These are phyloP conservation scores for Phoxinus dragarum DNA, from an alignment of 2,797 vertebrate species.

Conservation along the genomic window DNA sequence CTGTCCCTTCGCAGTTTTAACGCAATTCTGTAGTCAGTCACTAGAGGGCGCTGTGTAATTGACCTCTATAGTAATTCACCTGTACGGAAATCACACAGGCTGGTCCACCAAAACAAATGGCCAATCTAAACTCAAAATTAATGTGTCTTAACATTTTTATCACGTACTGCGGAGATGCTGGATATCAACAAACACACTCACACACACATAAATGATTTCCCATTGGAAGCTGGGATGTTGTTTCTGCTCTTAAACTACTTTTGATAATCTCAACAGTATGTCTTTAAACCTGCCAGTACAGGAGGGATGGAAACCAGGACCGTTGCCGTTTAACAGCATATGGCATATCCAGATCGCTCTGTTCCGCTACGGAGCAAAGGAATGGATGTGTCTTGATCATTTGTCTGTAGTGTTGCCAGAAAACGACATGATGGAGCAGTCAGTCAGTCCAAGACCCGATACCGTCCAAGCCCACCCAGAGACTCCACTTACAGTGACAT, in stretches of 20 bases:
- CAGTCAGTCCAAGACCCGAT: slow-evolving; percentile 41
- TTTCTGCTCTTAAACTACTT: slow-evolving; percentile 32
- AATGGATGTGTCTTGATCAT: slow-evolving; percentile 42
- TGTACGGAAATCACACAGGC: not conserved
- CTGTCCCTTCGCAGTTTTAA: too few species aligned
- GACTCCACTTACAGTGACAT: slow-evolving; percentile 33
- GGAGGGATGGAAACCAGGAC: slow-evolving; percentile 44
- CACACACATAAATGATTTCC: slow-evolving; percentile 13
- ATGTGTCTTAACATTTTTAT: slow-evolving; percentile 7
- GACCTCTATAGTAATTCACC: not conserved
- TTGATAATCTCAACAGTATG: slow-evolving; percentile 26
- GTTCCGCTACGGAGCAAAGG: slow-evolving; percentile 35
- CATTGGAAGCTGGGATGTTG: not conserved
- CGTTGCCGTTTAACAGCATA: slow-evolving; percentile 41
- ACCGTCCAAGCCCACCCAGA: slow-evolving; percentile 59
- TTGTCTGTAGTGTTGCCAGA: slow-evolving; percentile 46
- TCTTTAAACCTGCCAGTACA: not conserved
- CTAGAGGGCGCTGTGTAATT: slow-evolving; percentile 45
- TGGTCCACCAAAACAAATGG: not conserved
- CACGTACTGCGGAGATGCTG: slow-evolving; percentile 14
- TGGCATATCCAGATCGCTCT: slow-evolving; percentile 38
- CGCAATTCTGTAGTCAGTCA: not conserved
- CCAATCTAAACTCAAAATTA: slow-evolving; percentile 54
- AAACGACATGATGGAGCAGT: slow-evolving; percentile 51
- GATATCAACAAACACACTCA: slow-evolving; percentile 17